Conservation (phyloP, 2,888 invertebrate genomes). For the Ornithoptera alexandrae region DNA sequence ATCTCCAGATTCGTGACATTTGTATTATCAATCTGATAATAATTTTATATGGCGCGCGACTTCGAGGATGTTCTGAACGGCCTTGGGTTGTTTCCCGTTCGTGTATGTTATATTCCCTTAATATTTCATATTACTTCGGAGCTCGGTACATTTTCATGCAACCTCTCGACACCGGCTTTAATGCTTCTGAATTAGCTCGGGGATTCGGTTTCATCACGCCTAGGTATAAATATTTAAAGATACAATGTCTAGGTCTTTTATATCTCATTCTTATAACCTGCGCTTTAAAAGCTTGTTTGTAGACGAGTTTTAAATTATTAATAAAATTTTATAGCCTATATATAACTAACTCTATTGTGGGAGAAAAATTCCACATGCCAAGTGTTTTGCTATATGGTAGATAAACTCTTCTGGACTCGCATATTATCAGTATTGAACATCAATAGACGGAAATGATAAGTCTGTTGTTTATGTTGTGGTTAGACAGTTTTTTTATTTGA, state of each 20-base stretch:
- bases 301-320: no score
- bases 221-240: constrained; percentile 25
- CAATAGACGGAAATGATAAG: no score
- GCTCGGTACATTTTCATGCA: constrained; percentile 22
- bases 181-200: constrained; percentile 28
- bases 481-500: no score
- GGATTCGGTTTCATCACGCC: constrained; percentile 14
- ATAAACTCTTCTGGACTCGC: no score
- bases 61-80: constrained; percentile 21
- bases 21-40: constrained; percentile 22
- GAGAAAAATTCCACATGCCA: no score
- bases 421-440: no score
- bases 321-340: no score
- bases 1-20: constrained; percentile 17
- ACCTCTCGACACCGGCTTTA: constrained; percentile 24
- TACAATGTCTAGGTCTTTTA: constrained; percentile 10
- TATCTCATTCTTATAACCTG: background rate
- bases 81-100: constrained; percentile 23
- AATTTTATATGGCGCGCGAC: constrained; percentile 21
- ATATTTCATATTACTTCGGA: constrained; percentile 23
- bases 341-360: no score
- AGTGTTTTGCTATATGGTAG: no score
- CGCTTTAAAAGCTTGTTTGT: background rate
- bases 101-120: constrained; percentile 17
- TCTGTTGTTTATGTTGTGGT: no score